phyloP scores from a whole-genome alignment of 1,140 invertebrate species.

The Lanistes nyassanus region DNA sequence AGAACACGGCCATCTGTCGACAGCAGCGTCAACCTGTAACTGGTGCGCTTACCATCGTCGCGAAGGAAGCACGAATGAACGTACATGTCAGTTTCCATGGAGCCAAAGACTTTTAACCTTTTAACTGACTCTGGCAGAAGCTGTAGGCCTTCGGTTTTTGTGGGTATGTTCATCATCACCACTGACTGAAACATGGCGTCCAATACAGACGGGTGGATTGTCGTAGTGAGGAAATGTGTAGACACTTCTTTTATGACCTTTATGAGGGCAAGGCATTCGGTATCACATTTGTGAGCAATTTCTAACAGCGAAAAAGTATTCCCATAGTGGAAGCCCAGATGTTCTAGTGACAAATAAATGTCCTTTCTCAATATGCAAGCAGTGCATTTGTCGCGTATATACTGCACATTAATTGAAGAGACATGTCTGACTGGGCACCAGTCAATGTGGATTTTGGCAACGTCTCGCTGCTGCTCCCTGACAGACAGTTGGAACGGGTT shows the following conservation, averaged over 20 bases:
- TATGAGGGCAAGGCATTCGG: slow-evolving; percentile 40
- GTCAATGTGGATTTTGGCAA: too few relatives aligned
- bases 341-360: slow-evolving; percentile 37
- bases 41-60: too few relatives aligned
- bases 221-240: slow-evolving; percentile 31
- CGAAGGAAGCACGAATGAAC: too few relatives aligned
- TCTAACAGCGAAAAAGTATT: slow-evolving; percentile 32
- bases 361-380: slow-evolving; percentile 25
- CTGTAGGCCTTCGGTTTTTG: not conserved
- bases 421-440: too few relatives aligned
- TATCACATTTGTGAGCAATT: slow-evolving; percentile 26
- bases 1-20: too few relatives aligned
- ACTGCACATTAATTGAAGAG: slow-evolving; percentile 10
- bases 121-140: too few relatives aligned
- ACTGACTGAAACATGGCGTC: slow-evolving; percentile 42
- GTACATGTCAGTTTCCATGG: too few relatives aligned
- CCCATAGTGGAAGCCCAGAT: slow-evolving; percentile 42
- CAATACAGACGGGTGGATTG: slow-evolving; percentile 43
- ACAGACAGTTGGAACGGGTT: too few relatives aligned
- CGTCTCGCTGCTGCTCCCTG: too few relatives aligned
- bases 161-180: not conserved
- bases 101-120: too few relatives aligned
- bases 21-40: too few relatives aligned
- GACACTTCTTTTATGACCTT: slow-evolving; percentile 29
- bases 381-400: slow-evolving; percentile 35